Base-by-base conservation (phyloP, 92 coral and sea anemone genomes). In the Parazoanthus darwini region DNA sequence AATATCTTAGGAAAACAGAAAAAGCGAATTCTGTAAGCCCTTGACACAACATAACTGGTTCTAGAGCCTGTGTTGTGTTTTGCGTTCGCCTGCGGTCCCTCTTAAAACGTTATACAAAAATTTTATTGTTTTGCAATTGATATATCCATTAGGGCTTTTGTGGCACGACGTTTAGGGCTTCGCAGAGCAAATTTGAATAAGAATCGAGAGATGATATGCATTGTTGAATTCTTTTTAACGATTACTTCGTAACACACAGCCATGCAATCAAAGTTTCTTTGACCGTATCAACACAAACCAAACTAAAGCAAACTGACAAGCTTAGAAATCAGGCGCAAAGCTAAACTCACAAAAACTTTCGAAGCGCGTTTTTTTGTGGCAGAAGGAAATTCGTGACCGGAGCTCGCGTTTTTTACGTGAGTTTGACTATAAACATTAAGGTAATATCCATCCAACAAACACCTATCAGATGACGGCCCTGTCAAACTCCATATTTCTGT, bases 101-200 rank as follows among this genome's bases (percentile, higher is more conserved):
- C 88, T 71, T 92, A 90, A 88, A 91, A 93, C 91, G 94, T 92
- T 88, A 87, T 90, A 78, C 89, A 94, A 90, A 91, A 90, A 80
- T 83, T 88, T 83, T 79, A 92, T 93, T 94, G 94, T 93, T 77
- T 75, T 86, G 88, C 93, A 93, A 89, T 92, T 90, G 93, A 88
- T 93, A 91, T 90, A 89, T 90, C 94, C 93, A 94, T 92, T 93
- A 92, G 88, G 79, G 81, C 90, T 82, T 92, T 94, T 94, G 95
- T 93, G 91, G 39, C 18, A 88, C 91, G 89, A 77, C 96, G 94
- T 92, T 95, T 95, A 95, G 88, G 88, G 92, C 97, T 86, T 81
- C 90, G 94, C 95, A 90, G 93, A 43, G 82, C 82, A 91, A 92
- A 97, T 97, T 95, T 97, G 98, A 97, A 95, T 96, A 95, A 93